These are phyloP conservation scores for Drosophila bocki DNA, from an alignment of 1,140 invertebrate species.

Conservation along the genomic window DNA sequence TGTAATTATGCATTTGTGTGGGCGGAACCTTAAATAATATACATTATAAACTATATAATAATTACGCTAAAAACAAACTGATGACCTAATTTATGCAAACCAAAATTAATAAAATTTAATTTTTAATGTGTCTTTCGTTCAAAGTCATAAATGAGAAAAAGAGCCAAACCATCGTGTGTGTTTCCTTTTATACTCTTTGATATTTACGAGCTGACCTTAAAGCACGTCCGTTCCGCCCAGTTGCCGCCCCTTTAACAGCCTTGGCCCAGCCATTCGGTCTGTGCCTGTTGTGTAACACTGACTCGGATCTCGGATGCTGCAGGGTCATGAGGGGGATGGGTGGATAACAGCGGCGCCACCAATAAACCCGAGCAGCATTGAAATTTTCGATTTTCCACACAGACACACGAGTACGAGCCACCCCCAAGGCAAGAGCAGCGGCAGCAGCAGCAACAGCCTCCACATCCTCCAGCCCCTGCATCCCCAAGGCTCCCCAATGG, in stretches of 20 bases:
- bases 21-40: conserved; percentile 54
- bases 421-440: conserved; percentile 13
- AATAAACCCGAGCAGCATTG: conserved; percentile 62
- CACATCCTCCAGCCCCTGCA: background rate
- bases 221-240: conserved; percentile 9
- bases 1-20: conserved; percentile 81
- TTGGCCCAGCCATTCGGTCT: conserved; percentile 54
- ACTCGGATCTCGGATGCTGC: conserved; percentile 66
- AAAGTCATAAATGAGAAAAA: conserved; percentile 78
- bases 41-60: conserved; percentile 64
- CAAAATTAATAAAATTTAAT: conserved; percentile 81
- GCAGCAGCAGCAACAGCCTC: conserved; percentile 7
- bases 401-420: conserved; percentile 30
- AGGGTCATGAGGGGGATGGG: conserved; percentile 11
- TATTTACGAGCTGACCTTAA: conserved; percentile 72
- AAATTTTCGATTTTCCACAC: conserved; percentile 73
- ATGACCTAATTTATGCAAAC: conserved; percentile 78
- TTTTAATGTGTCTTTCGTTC: conserved; percentile 85
- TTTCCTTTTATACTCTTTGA: conserved; percentile 40
- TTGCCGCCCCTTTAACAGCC: conserved; percentile 22
- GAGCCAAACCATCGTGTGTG: conserved; percentile 24
- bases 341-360: conserved; percentile 40
- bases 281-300: conserved; percentile 72
- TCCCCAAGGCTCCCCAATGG: conserved; percentile 23
- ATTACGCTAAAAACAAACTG: conserved; percentile 73